Evolutionary conservation across 64 coral and sea anemone species (phyloP), one percentile per base, ranked within the genome.

Genomic region (Hydrozoanthus tunicans): DNA sequence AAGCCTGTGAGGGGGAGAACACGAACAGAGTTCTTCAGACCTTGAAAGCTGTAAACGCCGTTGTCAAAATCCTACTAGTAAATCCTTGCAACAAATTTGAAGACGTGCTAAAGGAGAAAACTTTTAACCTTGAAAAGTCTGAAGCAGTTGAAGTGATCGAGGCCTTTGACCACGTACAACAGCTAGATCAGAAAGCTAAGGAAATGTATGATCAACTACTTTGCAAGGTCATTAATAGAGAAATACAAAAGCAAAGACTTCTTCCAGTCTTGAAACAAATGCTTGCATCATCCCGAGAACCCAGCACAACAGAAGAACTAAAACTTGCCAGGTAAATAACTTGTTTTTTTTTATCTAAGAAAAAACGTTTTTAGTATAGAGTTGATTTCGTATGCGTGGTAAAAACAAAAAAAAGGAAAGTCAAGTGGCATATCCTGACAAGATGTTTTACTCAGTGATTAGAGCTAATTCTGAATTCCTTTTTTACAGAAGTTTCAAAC

Each of bases 121-220:
- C 52, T 11, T 65, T 25, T 0, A 3, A 20, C 51, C 27, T 82
- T 82, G 7, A 82, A 82, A 82, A 66, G 15, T 82, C 61, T 82
- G 80, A 82, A 14, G 13, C 62, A 53, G 5, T 13, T 53, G 80
- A 82, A 11, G 59, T 65, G 64, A 14, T 82, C 1, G 43, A 82
- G 15, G 80, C 80, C 11, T 82, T 82, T 82, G 80, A 53, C 80
- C 24, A 82, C 15, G 61, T 65, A 59, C 77, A 79, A 20, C 15
- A 25, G 5, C 54, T 79, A 6, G 14, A 14, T 79, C 17, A 24
- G 8, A 61, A 82, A 51, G 4, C 61, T 17, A 82, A 82, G 17
- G 80, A 82, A 63, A 64, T 52, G 26, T 82, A 64, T 27, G 60
- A 82, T 27, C 11, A 12, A 82, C 60, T 82, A 23, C 80, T 82